Conservation (phyloP, 1,140 invertebrate species). For the Protaetia brevitarsis region DNA sequence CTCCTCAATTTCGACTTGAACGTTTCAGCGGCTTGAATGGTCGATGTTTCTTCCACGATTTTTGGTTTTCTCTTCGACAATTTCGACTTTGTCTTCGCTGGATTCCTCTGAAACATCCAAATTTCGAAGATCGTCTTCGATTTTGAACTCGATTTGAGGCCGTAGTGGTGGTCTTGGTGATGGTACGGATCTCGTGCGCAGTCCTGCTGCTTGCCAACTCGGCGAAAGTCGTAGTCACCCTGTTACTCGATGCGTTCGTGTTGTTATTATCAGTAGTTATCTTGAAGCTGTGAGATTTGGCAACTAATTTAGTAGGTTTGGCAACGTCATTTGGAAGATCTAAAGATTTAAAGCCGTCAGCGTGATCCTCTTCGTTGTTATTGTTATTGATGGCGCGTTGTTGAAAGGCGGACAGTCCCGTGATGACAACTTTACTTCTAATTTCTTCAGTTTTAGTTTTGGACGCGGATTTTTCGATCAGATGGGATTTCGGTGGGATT, state of each 20-base stretch:
- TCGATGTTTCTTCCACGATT: not conserved
- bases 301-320: constrained; percentile 54
- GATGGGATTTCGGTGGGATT: constrained; percentile 21
- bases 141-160: too few relatives aligned
- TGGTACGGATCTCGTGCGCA: too few relatives aligned
- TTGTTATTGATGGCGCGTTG: constrained; percentile 41
- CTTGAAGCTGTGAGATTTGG: constrained; percentile 66
- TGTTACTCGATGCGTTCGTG: not conserved
- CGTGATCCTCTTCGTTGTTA: constrained; percentile 34
- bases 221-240: not conserved
- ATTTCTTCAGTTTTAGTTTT: constrained; percentile 35
- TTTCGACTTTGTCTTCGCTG: not conserved
- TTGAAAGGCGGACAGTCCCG: constrained; percentile 54
- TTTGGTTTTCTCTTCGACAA: not conserved
- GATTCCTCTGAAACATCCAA: not conserved
- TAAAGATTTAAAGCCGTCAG: constrained; percentile 44
- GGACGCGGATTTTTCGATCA: constrained; percentile 22
- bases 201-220: not conserved
- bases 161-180: too few relatives aligned
- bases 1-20: not conserved
- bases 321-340: constrained; percentile 48
- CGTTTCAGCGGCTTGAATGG: too few relatives aligned
- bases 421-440: constrained; percentile 49
- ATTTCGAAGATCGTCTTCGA: not conserved
- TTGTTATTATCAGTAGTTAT: constrained; percentile 37